Percentiles rank a stretch among this genome's conserved stretches.
These are phyloP conservation scores for Cryptocephalus moraei DNA, from an alignment of 2,888 invertebrate genomes.

Conservation along the genomic window DNA sequence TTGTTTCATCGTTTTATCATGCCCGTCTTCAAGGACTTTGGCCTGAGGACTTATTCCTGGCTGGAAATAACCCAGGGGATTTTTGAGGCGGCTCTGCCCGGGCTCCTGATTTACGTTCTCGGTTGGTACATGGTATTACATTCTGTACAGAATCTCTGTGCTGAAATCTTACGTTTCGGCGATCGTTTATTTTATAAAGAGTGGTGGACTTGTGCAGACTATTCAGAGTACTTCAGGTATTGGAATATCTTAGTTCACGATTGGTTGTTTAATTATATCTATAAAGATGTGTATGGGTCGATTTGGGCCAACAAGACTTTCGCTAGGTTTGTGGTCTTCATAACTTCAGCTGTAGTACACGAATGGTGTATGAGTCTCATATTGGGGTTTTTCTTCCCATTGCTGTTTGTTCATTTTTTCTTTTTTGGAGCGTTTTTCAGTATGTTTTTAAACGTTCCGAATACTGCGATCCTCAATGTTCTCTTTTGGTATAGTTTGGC, in stretches of 20 bases:
- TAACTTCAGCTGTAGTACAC: conserved; percentile 78
- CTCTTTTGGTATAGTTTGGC: conserved; percentile 74
- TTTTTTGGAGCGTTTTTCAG: conserved; percentile 52
- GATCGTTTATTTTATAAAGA: conserved; percentile 82
- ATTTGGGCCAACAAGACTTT: conserved; percentile 39
- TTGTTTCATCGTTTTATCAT: conserved; percentile 68
- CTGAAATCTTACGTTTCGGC: conserved; percentile 79
- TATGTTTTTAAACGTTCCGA: conserved; percentile 39
- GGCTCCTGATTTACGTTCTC: conserved; percentile 44
- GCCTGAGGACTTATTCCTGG: conserved; percentile 37
- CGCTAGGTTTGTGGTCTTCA: conserved; percentile 57
- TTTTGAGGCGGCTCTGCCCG: conserved; percentile 66
- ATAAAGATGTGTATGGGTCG: conserved; percentile 53
- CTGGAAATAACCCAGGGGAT: conserved; percentile 43
- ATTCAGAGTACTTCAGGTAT: conserved; percentile 73
- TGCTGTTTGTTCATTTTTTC: conserved; percentile 69
- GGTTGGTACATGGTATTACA: conserved; percentile 80
- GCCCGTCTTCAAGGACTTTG: conserved; percentile 57
- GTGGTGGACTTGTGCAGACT: conserved; percentile 91
- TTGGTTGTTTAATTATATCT: conserved; percentile 86
- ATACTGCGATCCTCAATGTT: conserved; percentile 54
- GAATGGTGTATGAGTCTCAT: conserved; percentile 74
- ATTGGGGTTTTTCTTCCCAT: conserved; percentile 81
- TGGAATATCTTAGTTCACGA: conserved; percentile 95
- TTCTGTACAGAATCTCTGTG: conserved; percentile 83